Conservation (phyloP, 2,888 invertebrate genomes). For the Ariolimax columbianus region DNA sequence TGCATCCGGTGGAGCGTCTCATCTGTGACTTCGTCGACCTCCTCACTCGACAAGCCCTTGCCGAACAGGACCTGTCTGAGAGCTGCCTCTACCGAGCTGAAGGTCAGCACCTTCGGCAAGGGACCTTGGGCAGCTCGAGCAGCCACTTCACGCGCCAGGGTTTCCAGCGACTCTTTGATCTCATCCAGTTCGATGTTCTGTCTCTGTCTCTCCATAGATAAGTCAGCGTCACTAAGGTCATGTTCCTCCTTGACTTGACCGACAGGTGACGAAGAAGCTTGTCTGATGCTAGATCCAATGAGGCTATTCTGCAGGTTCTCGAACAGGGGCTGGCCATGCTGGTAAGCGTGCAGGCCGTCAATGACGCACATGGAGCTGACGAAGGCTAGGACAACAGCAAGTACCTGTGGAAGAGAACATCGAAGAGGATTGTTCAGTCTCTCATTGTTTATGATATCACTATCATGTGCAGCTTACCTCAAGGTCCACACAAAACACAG, state of each 20-base stretch:
- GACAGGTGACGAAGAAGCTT: not conserved
- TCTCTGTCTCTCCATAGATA: not conserved
- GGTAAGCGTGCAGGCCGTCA: not conserved
- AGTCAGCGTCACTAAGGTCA: not conserved
- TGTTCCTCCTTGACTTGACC: not conserved
- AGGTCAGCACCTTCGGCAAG: not conserved
- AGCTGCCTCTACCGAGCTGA: not conserved
- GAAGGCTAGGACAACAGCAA: conserved; percentile 7
- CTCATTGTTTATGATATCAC: no score
- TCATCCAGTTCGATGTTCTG: not conserved
- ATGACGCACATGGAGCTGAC: conserved; percentile 2
- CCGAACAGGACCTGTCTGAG: not conserved
- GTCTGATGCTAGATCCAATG: not conserved
- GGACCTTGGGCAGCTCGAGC: not conserved
- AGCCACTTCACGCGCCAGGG: not conserved
- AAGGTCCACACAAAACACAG: no score
- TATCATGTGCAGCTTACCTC: no score
- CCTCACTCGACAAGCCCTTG: conserved; percentile 13
- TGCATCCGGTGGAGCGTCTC: conserved; percentile 1
- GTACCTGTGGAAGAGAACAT: not conserved
- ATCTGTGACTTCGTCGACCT: not conserved
- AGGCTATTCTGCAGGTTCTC: not conserved
- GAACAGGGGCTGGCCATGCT: not conserved
- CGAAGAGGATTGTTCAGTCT: not conserved
- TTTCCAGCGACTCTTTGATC: not conserved